Evolutionary conservation across 2,888 invertebrate species (phyloP).

Genomic region (Mongoloraphidia duomilia): DNA sequence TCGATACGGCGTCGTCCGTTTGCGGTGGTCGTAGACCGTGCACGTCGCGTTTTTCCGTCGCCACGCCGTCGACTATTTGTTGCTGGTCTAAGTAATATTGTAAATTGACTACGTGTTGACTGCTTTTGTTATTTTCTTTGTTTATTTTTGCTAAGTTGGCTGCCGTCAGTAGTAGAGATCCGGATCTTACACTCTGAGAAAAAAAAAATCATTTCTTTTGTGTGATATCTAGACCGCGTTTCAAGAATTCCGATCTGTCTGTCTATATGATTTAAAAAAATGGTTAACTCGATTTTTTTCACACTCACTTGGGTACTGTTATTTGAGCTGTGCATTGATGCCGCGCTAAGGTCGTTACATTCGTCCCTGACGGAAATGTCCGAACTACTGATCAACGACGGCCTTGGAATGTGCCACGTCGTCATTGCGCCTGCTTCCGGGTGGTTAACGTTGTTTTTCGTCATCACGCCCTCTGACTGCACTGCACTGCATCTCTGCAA

Average conservation of each 20-base stretch:
- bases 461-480: too few species aligned
- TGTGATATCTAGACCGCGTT: too few species aligned
- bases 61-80: constrained; percentile 23
- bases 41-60: constrained; percentile 23
- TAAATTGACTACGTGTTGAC: constrained; percentile 24
- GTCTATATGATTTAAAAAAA: too few species aligned
- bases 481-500: too few species aligned
- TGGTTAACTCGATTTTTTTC: too few species aligned
- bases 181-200: constrained; percentile 67
- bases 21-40: constrained; percentile 7
- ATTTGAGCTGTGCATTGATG: constrained; percentile 54
- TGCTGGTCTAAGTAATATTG: constrained; percentile 24
- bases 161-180: constrained; percentile 63
- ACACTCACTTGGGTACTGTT: constrained; percentile 61
- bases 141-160: constrained; percentile 45
- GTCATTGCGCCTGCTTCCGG: constrained; percentile 27
- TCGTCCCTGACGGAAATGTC: constrained; percentile 1
- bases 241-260: too few species aligned
- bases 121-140: constrained; percentile 16
- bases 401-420: constrained; percentile 74
- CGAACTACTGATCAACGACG: constrained; percentile 41
- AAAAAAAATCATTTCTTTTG: constrained; percentile 6
- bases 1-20: constrained; percentile 51
- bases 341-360: constrained; percentile 28
- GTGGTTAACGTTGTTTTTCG: too few species aligned